These are phyloP conservation scores for Nemurella pictetii DNA, from an alignment of 2,888 invertebrate genomes.

Conservation along the genomic window DNA sequence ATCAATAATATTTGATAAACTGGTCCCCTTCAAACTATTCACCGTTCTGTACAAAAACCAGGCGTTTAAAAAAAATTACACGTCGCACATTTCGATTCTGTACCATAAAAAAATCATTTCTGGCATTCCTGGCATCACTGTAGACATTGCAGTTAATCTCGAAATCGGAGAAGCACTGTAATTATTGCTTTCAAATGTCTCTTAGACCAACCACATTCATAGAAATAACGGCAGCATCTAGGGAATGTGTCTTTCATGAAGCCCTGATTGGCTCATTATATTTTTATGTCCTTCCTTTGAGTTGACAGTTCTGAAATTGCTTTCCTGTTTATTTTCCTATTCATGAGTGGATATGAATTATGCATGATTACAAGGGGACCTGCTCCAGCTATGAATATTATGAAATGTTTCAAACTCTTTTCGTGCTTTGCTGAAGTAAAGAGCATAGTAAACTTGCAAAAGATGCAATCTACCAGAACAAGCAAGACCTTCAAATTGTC, in stretches of 20 bases:
- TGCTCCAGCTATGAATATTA: not conserved
- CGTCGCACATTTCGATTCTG: too few relatives aligned
- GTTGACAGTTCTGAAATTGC: not conserved
- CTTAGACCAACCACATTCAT: not conserved
- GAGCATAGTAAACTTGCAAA: too few relatives aligned
- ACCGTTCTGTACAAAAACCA: too few relatives aligned
- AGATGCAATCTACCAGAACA: too few relatives aligned
- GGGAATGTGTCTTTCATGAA: not conserved
- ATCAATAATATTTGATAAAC: too few relatives aligned
- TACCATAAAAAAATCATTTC: too few relatives aligned
- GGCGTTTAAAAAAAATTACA: too few relatives aligned
- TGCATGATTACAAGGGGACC: not conserved
- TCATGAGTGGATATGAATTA: not conserved
- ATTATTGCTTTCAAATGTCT: not conserved
- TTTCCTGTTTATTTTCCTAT: not conserved
- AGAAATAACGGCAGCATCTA: not conserved
- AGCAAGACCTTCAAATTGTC: too few relatives aligned
- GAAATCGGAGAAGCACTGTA: not conserved
- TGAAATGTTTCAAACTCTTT: too few relatives aligned
- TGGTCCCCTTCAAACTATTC: too few relatives aligned
- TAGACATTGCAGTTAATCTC: not conserved
- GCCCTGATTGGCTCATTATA: not conserved
- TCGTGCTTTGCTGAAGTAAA: too few relatives aligned
- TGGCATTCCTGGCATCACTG: not conserved
- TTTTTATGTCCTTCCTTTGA: not conserved